Conservation (phyloP, 2,113 vertebrate genomes). For the Tyto alba region DNA sequence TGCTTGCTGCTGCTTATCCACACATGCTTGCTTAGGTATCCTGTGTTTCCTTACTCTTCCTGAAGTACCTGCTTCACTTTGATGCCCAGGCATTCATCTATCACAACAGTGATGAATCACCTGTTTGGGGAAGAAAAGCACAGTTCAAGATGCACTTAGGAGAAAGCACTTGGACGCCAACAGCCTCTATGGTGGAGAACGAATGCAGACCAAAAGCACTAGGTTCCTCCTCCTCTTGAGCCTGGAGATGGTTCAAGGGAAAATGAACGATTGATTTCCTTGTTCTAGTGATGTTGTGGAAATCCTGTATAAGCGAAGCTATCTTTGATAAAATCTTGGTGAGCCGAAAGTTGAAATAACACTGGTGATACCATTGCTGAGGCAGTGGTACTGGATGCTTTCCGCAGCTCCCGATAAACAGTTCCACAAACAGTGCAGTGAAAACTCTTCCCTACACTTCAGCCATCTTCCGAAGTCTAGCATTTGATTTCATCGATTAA, state of each 20-base stretch:
- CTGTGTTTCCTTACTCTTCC: background rate
- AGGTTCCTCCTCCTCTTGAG: background rate
- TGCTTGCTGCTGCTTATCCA: background rate
- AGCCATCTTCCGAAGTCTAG: background rate
- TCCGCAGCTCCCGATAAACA: background rate
- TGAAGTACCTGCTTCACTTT: background rate
- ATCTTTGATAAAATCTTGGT: background rate
- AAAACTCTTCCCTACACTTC: background rate
- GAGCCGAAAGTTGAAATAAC: background rate
- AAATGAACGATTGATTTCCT: background rate
- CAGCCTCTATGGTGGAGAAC: rapidly evolving
- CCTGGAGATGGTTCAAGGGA: background rate
- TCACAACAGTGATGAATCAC: rapidly evolving
- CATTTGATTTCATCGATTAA: background rate
- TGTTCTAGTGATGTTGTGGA: background rate
- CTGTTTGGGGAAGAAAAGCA: background rate
- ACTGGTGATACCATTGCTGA: rapidly evolving
- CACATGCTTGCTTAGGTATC: background rate
- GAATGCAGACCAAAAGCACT: background rate
- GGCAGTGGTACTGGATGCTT: background rate
- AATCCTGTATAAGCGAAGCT: background rate
- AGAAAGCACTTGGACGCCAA: background rate
- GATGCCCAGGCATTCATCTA: background rate
- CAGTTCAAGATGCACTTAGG: background rate
- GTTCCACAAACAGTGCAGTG: background rate